These are phyloP conservation scores for Coelinius sp. DNA, from an alignment of 2,888 invertebrate genomes.

Conservation along the genomic window DNA sequence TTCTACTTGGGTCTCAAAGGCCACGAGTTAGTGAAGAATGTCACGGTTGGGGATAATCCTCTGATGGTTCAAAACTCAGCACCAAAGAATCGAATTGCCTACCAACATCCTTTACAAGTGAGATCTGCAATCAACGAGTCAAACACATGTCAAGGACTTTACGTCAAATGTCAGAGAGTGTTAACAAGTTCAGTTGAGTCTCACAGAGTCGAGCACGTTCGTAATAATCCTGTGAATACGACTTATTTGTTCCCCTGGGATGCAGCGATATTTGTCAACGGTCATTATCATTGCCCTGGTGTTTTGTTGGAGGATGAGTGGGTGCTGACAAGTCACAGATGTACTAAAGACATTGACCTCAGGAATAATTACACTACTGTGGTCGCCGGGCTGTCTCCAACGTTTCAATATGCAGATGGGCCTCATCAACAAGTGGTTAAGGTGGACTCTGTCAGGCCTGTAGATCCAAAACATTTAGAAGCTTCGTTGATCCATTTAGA, in stretches of 20 bases:
- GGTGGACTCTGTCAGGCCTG: constrained; percentile 74
- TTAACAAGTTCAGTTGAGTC: constrained; percentile 43
- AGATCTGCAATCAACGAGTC: constrained; percentile 30
- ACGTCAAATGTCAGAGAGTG: constrained; percentile 57
- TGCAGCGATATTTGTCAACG: constrained; percentile 81
- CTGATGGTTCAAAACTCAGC: constrained; percentile 37
- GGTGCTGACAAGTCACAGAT: constrained; percentile 75
- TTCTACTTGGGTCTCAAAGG: constrained; percentile 77
- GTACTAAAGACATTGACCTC: constrained; percentile 70
- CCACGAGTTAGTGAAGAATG: constrained; percentile 55
- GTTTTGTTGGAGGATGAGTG: constrained; percentile 78
- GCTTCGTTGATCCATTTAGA: constrained; percentile 78
- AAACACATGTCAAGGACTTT: constrained; percentile 54
- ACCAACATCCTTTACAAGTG: constrained; percentile 42
- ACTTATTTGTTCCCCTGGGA: constrained; percentile 79
- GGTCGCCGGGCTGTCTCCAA: constrained; percentile 79
- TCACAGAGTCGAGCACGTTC: constrained; percentile 27
- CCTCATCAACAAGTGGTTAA: constrained; percentile 80
- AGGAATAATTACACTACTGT: constrained; percentile 75
- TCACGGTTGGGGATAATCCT: constrained; percentile 42
- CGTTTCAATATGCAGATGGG: constrained; percentile 74
- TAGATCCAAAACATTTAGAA: constrained; percentile 73
- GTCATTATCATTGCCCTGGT: constrained; percentile 80
- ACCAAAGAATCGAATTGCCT: constrained; percentile 24
- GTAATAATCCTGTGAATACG: background rate